Evolutionary conservation across 2,888 invertebrate species (phyloP).

Genomic region (Stenoptilia bipunctidactyla): DNA sequence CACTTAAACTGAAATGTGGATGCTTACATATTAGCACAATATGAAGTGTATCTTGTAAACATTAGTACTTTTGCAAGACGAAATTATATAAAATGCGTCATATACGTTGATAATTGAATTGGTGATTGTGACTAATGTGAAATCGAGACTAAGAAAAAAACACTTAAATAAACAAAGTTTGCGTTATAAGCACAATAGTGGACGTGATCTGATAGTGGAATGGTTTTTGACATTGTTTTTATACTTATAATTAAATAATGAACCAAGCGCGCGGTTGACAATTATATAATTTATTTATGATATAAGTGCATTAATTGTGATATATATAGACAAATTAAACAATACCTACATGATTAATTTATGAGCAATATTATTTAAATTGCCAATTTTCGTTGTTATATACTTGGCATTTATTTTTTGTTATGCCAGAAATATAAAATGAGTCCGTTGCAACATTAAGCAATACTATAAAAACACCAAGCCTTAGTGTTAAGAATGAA

Average conservation of each 20-base stretch:
- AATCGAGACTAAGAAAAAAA: constrained; percentile 39
- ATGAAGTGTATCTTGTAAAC: constrained; percentile 40
- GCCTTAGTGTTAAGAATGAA: constrained; percentile 36
- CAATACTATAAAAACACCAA: constrained; percentile 45
- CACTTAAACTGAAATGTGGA: constrained; percentile 32
- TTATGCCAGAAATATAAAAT: constrained; percentile 26
- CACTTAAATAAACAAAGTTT: constrained; percentile 51
- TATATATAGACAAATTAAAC: constrained; percentile 48
- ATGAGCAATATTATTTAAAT: constrained; percentile 38
- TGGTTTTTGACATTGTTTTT: constrained; percentile 63
- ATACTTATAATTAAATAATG: constrained; percentile 44
- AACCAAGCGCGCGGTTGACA: constrained; percentile 58
- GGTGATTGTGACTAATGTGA: constrained; percentile 58
- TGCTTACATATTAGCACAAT: constrained; percentile 43
- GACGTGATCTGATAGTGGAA: constrained; percentile 65
- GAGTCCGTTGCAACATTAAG: constrained; percentile 25
- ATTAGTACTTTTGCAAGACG: constrained; percentile 62
- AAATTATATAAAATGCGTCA: constrained; percentile 43
- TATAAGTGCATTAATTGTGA: constrained; percentile 65
- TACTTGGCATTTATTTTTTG: constrained; percentile 37
- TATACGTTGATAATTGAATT: constrained; percentile 49
- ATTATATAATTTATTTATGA: constrained; percentile 67
- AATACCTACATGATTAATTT: constrained; percentile 18
- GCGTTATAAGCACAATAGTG: constrained; percentile 60
- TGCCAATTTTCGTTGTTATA: constrained; percentile 27